Conservation (phyloP, 2,797 vertebrate genomes). For the Molossus alvarezi region DNA sequence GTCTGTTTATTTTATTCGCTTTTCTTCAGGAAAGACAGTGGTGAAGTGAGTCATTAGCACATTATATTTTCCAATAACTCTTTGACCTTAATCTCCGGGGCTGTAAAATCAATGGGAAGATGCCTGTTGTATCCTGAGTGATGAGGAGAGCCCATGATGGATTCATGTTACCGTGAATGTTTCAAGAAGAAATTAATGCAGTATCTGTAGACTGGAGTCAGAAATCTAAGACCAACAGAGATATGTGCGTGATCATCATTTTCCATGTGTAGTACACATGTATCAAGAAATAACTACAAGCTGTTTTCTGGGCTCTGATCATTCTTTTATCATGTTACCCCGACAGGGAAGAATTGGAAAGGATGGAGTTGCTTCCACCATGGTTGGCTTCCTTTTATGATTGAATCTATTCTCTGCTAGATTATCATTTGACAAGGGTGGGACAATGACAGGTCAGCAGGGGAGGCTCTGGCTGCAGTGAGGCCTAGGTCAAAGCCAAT, state of each 20-base stretch:
- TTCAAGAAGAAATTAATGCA: conserved; percentile 52
- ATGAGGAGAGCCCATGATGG: conserved; percentile 37
- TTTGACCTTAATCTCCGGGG: conserved; percentile 75
- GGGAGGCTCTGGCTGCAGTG: neutral
- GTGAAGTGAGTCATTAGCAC: conserved; percentile 81
- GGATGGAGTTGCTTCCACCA: neutral
- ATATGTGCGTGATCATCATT: neutral
- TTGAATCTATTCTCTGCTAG: neutral
- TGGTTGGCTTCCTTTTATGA: neutral
- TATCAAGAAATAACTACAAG: conserved; percentile 52
- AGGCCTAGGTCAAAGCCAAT: neutral
- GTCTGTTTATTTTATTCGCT: conserved; percentile 71
- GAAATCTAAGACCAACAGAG: conserved; percentile 21
- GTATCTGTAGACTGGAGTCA: conserved; percentile 2
- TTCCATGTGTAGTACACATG: neutral
- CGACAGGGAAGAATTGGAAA: conserved; percentile 15
- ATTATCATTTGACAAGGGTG: neutral
- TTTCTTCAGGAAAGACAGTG: conserved; percentile 81
- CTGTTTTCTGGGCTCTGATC: conserved; percentile 37
- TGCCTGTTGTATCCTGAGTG: conserved; percentile 17
- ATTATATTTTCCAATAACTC: conserved; percentile 72
- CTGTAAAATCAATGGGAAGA: conserved; percentile 72
- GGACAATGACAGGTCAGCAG: neutral
- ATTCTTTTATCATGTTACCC: conserved; percentile 52
- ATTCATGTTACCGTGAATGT: conserved; percentile 37